Evolutionary conservation across 2,888 invertebrate genomes (phyloP), one percentile per base, ranked within the genome.

Genomic region (Stenichneumon culpator): DNA sequence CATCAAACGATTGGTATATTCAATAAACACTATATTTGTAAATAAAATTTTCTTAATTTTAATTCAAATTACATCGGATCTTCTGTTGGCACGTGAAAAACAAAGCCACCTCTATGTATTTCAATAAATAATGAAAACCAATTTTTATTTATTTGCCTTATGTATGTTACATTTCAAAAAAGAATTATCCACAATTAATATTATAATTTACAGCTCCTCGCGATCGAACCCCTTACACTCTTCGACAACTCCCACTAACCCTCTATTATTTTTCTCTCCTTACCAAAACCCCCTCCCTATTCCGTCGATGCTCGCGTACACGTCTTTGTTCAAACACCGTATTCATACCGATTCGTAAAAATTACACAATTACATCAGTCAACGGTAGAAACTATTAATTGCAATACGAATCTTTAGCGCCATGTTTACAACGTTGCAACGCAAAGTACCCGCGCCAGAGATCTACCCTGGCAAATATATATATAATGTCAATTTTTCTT

Each of bases 81-180:
- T 44, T 44, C 16, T 44, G 16, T 44, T 16, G 14, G 3, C 16
- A 16, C 3, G 16, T 14, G 16, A 16, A 44, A 44, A 44, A 16
- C 39, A 44, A 16, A 44, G 44, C 14, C 44, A 39, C 39, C 11
- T 39, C 9, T 39, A 54, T 25, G 9, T 57, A 65, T 85, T 82
- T 86, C 81, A 87, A 87, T 87, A 86, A 87, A 87, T 86, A 86
- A 86, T 87, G 82, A 78, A 87, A 86, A 83, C 82, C 78, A 82
- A 79, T 84, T 82, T 74, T 82, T 74, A 75, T 84, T 84, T 78
- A 84, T 78, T 83, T 80, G 77, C 83, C 81, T 82, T 82, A 70
- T 63, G 79, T 87, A 87, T 87, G 75, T 82, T 87, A 87, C 87
- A 87, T 78, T 79, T 69, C 75, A 79, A 60, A 79, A 85, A 79